A percentile compares a stretch with the other conserved stretches of the same genome.
These are phyloP conservation scores for Leuciscus waleckii DNA, from an alignment of 2,797 vertebrate genomes.

Conservation along the genomic window DNA sequence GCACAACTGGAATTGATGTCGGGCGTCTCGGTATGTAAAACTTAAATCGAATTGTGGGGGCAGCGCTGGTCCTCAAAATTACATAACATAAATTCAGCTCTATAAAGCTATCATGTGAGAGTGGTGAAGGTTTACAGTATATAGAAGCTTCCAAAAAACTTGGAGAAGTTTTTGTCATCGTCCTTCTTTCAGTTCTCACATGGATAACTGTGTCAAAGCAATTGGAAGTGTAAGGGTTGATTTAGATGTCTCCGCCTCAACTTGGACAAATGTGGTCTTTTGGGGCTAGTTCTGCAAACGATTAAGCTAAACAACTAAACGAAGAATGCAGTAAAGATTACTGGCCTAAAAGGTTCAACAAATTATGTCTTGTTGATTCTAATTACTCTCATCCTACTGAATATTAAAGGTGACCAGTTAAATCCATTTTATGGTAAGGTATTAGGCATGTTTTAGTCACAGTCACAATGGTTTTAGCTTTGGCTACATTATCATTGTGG, in stretches of 20 bases:
- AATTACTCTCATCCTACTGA: background rate
- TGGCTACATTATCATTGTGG: background rate
- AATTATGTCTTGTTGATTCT: background rate
- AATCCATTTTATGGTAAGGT: background rate
- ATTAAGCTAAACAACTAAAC: constrained; percentile 14
- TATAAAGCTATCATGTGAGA: constrained; percentile 49
- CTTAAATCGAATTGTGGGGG: constrained; percentile 53
- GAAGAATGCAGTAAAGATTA: background rate
- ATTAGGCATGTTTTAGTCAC: background rate
- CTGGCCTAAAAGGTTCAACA: background rate
- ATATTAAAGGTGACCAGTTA: constrained; percentile 3
- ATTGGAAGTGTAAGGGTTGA: background rate
- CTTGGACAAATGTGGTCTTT: constrained; percentile 25
- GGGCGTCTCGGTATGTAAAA: constrained; percentile 49
- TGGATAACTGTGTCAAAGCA: background rate
- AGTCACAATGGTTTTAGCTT: background rate
- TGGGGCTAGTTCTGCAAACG: background rate
- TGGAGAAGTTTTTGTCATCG: background rate
- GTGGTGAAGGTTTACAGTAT: constrained; percentile 43
- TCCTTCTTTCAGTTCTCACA: background rate
- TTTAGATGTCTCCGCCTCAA: constrained; percentile 2
- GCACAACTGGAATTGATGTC: constrained; percentile 45
- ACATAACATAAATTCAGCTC: constrained; percentile 48
- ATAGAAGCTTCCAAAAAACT: constrained; percentile 37
- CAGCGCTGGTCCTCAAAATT: constrained; percentile 36